Base-by-base conservation (phyloP, 2,888 invertebrate genomes). In the Endomychus coccineus region DNA sequence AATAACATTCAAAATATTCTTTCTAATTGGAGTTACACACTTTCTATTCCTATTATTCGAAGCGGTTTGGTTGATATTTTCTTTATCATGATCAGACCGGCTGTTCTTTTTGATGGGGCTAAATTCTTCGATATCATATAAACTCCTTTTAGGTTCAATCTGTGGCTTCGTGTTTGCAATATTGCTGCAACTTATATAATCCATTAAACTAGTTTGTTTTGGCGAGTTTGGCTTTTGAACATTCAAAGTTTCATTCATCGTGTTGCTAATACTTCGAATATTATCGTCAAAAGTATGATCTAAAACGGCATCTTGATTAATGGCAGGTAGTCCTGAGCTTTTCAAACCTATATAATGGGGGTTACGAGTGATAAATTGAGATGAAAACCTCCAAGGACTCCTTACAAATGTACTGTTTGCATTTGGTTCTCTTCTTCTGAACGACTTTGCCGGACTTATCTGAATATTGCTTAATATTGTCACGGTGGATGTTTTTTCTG, bases 41-140 rank as follows among this genome's bases (percentile, higher is more conserved):
- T n/a, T n/a, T n/a, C n/a, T n/a, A n/a, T n/a, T n/a, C n/a, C n/a
- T n/a, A n/a, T n/a, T n/a, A n/a, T n/a, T n/a, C n/a, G n/a, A n/a
- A n/a, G n/a, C n/a, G n/a, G n/a, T n/a, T n/a, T n/a, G n/a, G n/a
- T 19, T n/a, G 6, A 19, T 11, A 30, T 34, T 39, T 35, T 39
- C 29, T 16, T 65, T 67, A 4, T 73, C 70, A 3, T 62, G 68
- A 49, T 70, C 73, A 42, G 67, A 60, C 51, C n/a, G n/a, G n/a
- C n/a, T n/a, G n/a, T 71, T 66, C 73, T 73, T 19, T 39, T 50
- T 46, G n/a, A 48, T 33, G 3, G 48, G 47, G 19, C 48, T 49
- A 4, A 48, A 38, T 13, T 42, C 35, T 12, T 44, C 42, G 3
- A 34, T 22, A 32, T 52, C 49, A 35, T 48, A 52, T 11, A 52